Evolutionary conservation across 2,888 invertebrate genomes (phyloP), one percentile per base, ranked within the genome.

Genomic region (Arrhopalites spinosus): DNA sequence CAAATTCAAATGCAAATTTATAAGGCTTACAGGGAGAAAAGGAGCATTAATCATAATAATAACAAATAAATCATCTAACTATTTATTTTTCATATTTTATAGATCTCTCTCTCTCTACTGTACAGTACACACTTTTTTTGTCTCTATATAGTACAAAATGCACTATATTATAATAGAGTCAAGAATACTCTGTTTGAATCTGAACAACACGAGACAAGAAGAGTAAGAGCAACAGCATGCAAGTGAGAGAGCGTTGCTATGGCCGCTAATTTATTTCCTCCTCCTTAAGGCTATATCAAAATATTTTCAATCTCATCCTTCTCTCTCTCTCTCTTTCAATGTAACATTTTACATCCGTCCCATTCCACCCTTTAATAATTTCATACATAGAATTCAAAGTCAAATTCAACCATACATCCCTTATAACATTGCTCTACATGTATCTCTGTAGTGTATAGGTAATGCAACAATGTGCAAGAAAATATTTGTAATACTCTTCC

Each of bases 291-390:
- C 75, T 69, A 75, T 75, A 75, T 75, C 74, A 77, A 75, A 72
- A 77, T 77, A 75, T 75, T 77, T 74, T 73, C 74, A 66, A 68
- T 43, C 77, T 72, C 73, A 72, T 77, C 73, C 45, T 47, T 67
- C 27, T 67, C 67, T 15, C 20, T 15, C 20, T 53, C 20, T 53
- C 53, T 53, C 20, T 53, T 15, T 53, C 5, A 36, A 36, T 36
- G 11, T 53, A n/a, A 64, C 64, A 36, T 43, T 64, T 20, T 20
- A 29, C 43, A 64, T 77, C 77, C 43, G 36, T 74, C 71, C 53
- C 23, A 36, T 7, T 3, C 11, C 36, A 66, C 70, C 68, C 69
- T 73, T 27, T 20, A 53, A 17, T 53, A 53, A 23, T 5, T 1
- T 53, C 5, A 53, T 53, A 59, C 20, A 36, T 36, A 59, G 11